These are phyloP conservation scores for Laspeyria flexula DNA, from an alignment of 2,888 invertebrate species.

Conservation along the genomic window DNA sequence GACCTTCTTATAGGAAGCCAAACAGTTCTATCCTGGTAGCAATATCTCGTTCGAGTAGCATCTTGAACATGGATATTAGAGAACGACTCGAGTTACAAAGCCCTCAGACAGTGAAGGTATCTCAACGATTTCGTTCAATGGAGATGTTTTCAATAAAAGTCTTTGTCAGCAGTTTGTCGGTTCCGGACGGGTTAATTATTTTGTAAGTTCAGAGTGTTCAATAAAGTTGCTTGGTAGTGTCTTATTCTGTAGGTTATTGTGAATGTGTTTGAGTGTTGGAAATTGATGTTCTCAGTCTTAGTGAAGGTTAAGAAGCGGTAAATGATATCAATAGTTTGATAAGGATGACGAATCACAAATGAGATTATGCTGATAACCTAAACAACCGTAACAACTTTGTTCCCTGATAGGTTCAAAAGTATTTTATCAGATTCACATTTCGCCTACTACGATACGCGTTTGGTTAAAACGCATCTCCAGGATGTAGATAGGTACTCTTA, in stretches of 20 bases:
- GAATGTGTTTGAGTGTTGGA: too few relatives aligned
- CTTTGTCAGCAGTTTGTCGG: constrained; percentile 13
- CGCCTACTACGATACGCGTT: too few relatives aligned
- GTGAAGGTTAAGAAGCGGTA: too few relatives aligned
- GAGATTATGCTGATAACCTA: too few relatives aligned
- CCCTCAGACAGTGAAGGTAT: constrained; percentile 34
- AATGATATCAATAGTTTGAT: too few relatives aligned
- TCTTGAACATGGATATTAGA: constrained; percentile 49
- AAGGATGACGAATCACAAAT: too few relatives aligned
- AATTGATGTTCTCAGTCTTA: too few relatives aligned
- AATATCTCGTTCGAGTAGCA: constrained; percentile 41
- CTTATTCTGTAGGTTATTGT: background rate
- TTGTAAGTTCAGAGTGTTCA: constrained; percentile 7
- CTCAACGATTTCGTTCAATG: constrained; percentile 30
- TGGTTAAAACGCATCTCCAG: too few relatives aligned
- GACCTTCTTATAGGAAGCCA: constrained; percentile 29
- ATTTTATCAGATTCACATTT: too few relatives aligned
- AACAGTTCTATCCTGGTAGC: constrained; percentile 42
- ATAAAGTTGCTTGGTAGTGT: constrained; percentile 1
- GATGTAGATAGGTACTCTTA: too few relatives aligned
- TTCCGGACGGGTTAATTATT: constrained; percentile 33
- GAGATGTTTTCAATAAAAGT: constrained; percentile 46
- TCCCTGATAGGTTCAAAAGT: too few relatives aligned
- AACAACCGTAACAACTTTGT: too few relatives aligned
- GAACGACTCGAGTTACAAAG: constrained; percentile 42